These are phyloP conservation scores for Zygothrica quintamaculata DNA, from an alignment of 2,888 invertebrate species.

Conservation along the genomic window DNA sequence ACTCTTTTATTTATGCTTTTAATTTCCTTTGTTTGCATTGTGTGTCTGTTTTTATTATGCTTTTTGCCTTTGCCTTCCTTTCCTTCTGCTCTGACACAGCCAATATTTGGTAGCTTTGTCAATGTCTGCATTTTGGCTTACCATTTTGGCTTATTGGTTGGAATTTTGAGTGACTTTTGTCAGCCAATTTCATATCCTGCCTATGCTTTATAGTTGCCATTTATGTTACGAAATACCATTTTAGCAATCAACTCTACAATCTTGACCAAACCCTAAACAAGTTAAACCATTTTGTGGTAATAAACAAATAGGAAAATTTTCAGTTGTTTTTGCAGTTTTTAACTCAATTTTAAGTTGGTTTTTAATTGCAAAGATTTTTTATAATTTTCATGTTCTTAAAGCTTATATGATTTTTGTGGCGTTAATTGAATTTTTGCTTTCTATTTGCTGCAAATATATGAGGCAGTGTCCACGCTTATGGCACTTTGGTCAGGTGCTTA, in stretches of 20 bases:
- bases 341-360: neutral
- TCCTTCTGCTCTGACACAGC: no score
- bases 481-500: neutral
- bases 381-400: no score
- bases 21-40: constrained; percentile 74
- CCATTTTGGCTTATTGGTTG: constrained; percentile 60
- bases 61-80: constrained; percentile 19
- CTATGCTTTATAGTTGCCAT: constrained; percentile 18
- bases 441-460: no score
- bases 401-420: no score
- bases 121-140: constrained; percentile 65
- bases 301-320: neutral
- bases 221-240: constrained; percentile 6
- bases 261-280: constrained; percentile 16
- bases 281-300: constrained; percentile 6
- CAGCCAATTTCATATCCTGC: constrained; percentile 35
- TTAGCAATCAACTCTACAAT: constrained; percentile 20
- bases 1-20: constrained; percentile 75
- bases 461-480: no score
- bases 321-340: neutral
- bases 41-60: constrained; percentile 21
- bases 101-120: constrained; percentile 76
- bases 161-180: constrained; percentile 53
- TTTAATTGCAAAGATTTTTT: no score
- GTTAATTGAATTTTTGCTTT: no score